A percentile compares a stretch with the other conserved stretches of the same genome.
phyloP scores from a whole-genome alignment of 1,140 invertebrate genomes.

The Philaenus spumarius region DNA sequence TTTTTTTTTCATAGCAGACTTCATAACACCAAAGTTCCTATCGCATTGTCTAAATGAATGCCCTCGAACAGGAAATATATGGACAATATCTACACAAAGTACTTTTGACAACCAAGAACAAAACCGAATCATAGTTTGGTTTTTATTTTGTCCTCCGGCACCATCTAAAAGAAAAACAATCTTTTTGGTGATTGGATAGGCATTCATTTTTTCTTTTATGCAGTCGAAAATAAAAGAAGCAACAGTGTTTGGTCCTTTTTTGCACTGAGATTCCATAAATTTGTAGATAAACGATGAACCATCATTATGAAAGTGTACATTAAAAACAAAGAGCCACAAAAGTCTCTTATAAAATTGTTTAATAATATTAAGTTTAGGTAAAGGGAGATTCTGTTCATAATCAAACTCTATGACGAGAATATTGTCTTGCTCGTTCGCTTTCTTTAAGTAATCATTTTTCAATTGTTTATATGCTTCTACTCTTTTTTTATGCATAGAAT shows the following conservation, averaged over 20 bases:
- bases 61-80: conserved; percentile 26
- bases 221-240: conserved; percentile 7
- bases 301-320: conserved; percentile 19
- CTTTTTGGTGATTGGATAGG: not conserved
- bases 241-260: conserved; percentile 10
- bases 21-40: conserved; percentile 25
- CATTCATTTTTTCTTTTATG: not conserved
- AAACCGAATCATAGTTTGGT: conserved; percentile 11
- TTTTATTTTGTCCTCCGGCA: conserved; percentile 20
- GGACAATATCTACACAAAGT: conserved; percentile 7
- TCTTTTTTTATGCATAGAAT: conserved; percentile 5
- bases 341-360: too few species aligned
- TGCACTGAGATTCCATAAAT: conserved; percentile 10
- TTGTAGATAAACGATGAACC: conserved; percentile 6
- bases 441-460: too few species aligned
- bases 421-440: too few species aligned
- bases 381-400: too few species aligned
- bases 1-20: conserved; percentile 14
- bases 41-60: conserved; percentile 25
- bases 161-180: conserved; percentile 13
- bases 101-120: conserved; percentile 13
- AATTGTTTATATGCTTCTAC: not conserved
- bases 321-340: conserved; percentile 19
- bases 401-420: conserved; percentile 21
- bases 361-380: conserved; percentile 21